Percentiles rank a stretch among this genome's conserved stretches.
Evolutionary conservation across 2,888 invertebrate genomes (phyloP).

Genomic region (Calliopum simillimum): DNA sequence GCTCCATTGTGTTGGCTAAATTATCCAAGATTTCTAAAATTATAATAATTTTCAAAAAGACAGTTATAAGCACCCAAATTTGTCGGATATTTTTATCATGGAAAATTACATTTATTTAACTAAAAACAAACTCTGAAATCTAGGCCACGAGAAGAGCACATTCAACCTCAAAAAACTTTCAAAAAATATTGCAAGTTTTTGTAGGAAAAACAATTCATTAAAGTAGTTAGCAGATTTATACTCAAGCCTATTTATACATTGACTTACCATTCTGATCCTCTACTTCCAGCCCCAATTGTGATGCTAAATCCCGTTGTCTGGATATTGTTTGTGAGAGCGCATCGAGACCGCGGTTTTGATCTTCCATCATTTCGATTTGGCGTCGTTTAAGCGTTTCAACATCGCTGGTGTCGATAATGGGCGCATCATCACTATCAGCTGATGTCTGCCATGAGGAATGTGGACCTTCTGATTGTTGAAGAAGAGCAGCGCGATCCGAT

Average conservation of each 20-base stretch:
- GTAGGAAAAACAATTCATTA: too few species aligned
- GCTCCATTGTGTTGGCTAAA: slow-evolving; percentile 78
- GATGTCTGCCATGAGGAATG: slow-evolving; percentile 50
- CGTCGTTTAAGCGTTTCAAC: slow-evolving; percentile 69
- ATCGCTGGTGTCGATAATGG: slow-evolving; percentile 65
- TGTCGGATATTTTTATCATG: too few species aligned
- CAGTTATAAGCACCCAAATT: too few species aligned
- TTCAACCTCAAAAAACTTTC: too few species aligned
- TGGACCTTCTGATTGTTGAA: slow-evolving; percentile 37
- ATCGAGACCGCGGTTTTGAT: slow-evolving; percentile 83
- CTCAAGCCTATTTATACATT: too few species aligned
- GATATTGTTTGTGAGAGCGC: slow-evolving; percentile 79
- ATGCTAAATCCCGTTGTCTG: slow-evolving; percentile 81
- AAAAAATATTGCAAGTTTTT: too few species aligned
- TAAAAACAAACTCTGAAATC: too few species aligned
- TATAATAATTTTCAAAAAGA: neutral
- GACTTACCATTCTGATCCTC: slow-evolving; percentile 80
- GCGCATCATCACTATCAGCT: slow-evolving; percentile 64
- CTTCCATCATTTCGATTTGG: slow-evolving; percentile 74
- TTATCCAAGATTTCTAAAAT: slow-evolving; percentile 79
- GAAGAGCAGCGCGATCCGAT: slow-evolving; percentile 43
- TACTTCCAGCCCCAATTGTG: slow-evolving; percentile 80
- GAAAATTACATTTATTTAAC: too few species aligned
- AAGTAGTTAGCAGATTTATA: too few species aligned
- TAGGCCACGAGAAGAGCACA: too few species aligned